A percentile compares a stretch with the other conserved stretches of the same genome.
These are phyloP conservation scores for Alentia gelatinosa DNA, from an alignment of 2,888 invertebrate species.

Conservation along the genomic window DNA sequence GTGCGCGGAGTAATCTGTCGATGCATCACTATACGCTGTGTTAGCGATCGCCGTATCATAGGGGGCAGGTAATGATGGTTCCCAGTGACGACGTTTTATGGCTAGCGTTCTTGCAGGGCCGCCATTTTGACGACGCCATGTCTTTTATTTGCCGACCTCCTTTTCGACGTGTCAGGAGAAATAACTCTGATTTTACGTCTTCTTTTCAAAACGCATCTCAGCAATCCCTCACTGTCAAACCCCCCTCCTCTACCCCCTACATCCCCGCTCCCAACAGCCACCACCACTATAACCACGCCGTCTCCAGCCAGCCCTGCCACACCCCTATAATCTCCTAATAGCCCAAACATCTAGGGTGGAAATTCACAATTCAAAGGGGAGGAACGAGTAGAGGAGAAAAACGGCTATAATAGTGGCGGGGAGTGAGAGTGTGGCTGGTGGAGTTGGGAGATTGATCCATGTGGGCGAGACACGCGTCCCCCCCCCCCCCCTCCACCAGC, in stretches of 20 bases:
- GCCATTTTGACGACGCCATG: not conserved
- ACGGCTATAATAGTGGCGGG: too few relatives aligned
- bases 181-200: not conserved
- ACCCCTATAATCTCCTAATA: not conserved
- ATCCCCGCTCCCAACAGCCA: not conserved
- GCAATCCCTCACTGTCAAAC: not conserved
- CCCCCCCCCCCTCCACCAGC: not conserved
- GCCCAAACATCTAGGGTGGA: too few relatives aligned
- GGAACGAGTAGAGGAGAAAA: too few relatives aligned
- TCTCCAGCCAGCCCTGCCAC: not conserved
- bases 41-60: not conserved
- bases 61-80: not conserved
- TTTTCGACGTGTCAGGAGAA: not conserved
- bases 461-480: not conserved
- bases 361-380: too few relatives aligned
- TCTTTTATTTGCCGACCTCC: not conserved
- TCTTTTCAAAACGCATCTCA: too few relatives aligned
- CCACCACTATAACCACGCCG: not conserved
- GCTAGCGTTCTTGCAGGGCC: not conserved
- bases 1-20: not conserved
- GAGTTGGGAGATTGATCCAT: not conserved
- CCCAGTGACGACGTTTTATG: not conserved
- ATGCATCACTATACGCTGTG: not conserved
- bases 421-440: not conserved
- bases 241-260: not conserved